Evolutionary conservation across 2,888 invertebrate species (phyloP), one percentile per base, ranked within the genome.

Genomic region (Aphidoletes aphidimyza): DNA sequence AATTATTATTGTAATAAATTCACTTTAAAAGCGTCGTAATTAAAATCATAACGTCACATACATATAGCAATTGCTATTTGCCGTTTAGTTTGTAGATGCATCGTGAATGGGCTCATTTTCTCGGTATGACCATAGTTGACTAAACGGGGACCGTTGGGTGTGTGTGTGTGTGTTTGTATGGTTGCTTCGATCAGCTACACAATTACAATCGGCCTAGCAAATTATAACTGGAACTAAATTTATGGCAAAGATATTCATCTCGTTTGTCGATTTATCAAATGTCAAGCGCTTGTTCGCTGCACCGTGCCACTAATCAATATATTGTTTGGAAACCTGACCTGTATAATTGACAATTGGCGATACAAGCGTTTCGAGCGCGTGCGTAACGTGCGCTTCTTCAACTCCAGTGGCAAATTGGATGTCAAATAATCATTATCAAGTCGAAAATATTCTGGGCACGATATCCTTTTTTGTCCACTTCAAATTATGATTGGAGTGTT

Each of bases 1-100:
- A 69, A 69, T 69, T 69, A n/a, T n/a, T n/a, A 69, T 69, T 69
- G 69, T 69, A 30, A 69, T 69, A 69, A 69, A 69, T 69, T 69
- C 69, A 69, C 69, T 69, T 69, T 69, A 69, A 54, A 69, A 69
- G 69, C 34, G 30, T 69, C 69, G 69, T 69, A 69, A 69, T 69
- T 69, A 69, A 69, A 69, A 69, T 69, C 69, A 69, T 69, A 69
- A 30, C 69, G 69, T 69, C 69, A 30, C 69, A 69, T 54, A 54
- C n/a, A n/a, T 54, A 54, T 22, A 54, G 54, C 69, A 69, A 30
- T 69, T 69, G 30, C 69, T 69, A 34, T 54, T 47, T 54, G 54
- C 54, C 54, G 11, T 54, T 54, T 54, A 22, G 3, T 47, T 47
- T 17, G 9, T 47, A 9, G 6, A 9, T 47, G 6, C 39, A 39